Conservation (phyloP, 2,113 vertebrate species). For the Cacatua alba region DNA sequence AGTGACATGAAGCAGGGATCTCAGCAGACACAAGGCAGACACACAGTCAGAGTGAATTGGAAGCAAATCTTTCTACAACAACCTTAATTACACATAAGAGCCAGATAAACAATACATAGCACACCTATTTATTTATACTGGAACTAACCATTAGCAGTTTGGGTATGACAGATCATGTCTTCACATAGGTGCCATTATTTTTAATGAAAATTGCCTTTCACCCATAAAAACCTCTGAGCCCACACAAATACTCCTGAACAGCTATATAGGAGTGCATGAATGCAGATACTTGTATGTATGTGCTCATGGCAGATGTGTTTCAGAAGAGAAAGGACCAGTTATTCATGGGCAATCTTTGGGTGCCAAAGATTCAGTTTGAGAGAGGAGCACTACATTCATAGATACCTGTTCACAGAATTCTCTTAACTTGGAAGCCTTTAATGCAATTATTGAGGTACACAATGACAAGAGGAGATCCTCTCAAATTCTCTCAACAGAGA, state of each 20-base stretch:
- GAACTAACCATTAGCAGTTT: background rate
- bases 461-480: background rate
- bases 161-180: background rate
- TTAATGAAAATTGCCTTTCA: background rate
- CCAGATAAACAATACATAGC: conserved; percentile 22
- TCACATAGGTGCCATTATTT: background rate
- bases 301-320: background rate
- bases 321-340: background rate
- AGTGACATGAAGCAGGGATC: conserved; percentile 35
- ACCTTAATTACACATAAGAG: background rate
- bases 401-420: background rate
- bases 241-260: background rate
- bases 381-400: background rate
- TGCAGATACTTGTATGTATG: background rate
- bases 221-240: background rate
- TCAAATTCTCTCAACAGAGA: background rate
- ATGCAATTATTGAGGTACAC: background rate
- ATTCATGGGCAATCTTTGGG: background rate
- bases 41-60: background rate
- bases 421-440: background rate
- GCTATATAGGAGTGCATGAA: background rate
- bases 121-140: background rate
- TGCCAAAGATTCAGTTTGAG: background rate
- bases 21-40: background rate
- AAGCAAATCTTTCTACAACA: conserved; percentile 31